Conservation (phyloP, 2,113 vertebrate genomes). For the Anhinga rufa region DNA sequence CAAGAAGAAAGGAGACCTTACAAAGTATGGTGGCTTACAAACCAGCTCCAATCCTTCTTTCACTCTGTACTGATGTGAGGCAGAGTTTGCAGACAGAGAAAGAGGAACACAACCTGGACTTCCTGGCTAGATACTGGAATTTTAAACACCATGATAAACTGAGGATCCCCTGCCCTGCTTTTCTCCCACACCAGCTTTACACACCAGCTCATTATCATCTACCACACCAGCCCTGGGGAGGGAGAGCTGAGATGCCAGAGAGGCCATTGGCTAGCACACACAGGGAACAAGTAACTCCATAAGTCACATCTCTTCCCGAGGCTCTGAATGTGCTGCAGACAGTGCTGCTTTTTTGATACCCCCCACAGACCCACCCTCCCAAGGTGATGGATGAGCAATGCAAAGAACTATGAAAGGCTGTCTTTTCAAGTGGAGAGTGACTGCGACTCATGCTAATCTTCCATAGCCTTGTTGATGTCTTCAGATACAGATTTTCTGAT, state of each 20-base stretch:
- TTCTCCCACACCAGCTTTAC: background rate
- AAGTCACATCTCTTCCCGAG: background rate
- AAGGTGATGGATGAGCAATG: background rate
- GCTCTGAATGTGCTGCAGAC: background rate
- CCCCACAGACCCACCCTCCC: too few species aligned
- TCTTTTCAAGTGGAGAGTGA: background rate
- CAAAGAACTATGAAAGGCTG: background rate
- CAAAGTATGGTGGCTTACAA: background rate
- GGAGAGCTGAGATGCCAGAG: background rate
- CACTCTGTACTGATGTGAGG: background rate
- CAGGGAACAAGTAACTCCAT: background rate
- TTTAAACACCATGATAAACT: background rate
- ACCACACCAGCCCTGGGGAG: background rate
- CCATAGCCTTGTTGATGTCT: background rate
- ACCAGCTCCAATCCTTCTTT: background rate
- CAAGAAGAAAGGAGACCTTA: background rate
- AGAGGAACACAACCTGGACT: background rate
- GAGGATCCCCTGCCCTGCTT: background rate
- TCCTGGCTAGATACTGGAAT: background rate
- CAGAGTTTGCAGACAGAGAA: background rate
- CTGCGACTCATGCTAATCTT: background rate
- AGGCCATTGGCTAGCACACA: background rate
- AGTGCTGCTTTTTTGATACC: background rate
- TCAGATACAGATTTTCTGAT: background rate
- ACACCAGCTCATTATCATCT: background rate